Evolutionary conservation across 2,797 vertebrate species (phyloP), one percentile per base, ranked within the genome.

Genomic region (Sphenodon punctatus): DNA sequence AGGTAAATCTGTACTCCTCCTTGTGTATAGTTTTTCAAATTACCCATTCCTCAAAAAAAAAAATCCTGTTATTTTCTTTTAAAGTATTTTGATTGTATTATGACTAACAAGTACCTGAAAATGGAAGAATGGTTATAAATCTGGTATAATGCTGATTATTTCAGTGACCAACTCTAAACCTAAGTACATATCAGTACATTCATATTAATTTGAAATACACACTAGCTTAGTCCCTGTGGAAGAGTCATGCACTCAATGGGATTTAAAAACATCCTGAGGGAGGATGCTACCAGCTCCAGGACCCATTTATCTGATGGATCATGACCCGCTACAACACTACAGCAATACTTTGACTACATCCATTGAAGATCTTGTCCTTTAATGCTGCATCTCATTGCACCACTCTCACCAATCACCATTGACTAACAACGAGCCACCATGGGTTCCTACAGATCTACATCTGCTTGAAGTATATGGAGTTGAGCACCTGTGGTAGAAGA

Each of bases 351-450:
- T 58, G 1, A 11, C 45, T 1, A 0, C 34, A 16, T 22, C 30
- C 2, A 1, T 14, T 23, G 13, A 38, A 0, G 0, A 12, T 14
- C 38, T 67, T 55, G 27, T 60, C 41, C 75, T 67, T 16, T 48
- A 10, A 4, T 2, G 27, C 65, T 39, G 59, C 73, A 32, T 14
- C 42, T 60, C 6, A 14, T 65, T 49, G 75, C 55, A 45, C 45
- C 49, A 8, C 45, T 46, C 10, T 46, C 45, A 23, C 20, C 45
- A n/a, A n/a, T 87, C 41, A 12, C n/a, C 0, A 0, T 25, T 13
- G 6, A 61, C n/a, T n/a, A n/a, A n/a, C n/a, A n/a, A n/a, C n/a
- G n/a, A n/a, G n/a, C n/a, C n/a, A n/a, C n/a, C n/a, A n/a, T n/a
- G n/a, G n/a, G n/a, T n/a, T n/a, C n/a, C n/a, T n/a, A n/a, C n/a